These are phyloP conservation scores for Megatriorchis doriae DNA, from an alignment of 2,113 vertebrate species.

Conservation along the genomic window DNA sequence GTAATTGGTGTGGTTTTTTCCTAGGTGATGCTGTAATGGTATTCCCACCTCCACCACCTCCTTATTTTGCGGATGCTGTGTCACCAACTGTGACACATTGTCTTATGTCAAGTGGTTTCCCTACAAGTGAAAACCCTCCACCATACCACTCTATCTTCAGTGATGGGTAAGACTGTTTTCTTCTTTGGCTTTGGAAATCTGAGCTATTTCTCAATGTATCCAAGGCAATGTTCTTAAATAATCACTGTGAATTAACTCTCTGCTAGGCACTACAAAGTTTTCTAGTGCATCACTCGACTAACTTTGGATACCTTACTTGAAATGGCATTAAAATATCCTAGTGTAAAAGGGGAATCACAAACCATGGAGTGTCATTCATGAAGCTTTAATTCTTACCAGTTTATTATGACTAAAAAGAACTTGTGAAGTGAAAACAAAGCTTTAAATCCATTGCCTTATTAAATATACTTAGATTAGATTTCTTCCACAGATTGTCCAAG, in stretches of 20 bases:
- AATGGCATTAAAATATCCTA: neutral
- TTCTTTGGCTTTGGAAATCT: neutral
- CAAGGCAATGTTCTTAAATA: neutral
- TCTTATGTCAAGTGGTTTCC: neutral
- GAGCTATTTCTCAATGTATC: neutral
- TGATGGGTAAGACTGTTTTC: slow-evolving; percentile 65
- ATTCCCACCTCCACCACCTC: slow-evolving; percentile 78
- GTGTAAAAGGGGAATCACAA: neutral
- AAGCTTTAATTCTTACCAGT: neutral
- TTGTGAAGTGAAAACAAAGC: neutral
- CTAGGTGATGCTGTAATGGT: slow-evolving; percentile 76
- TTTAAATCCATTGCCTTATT: neutral
- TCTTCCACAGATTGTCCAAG: neutral
- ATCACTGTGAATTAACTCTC: neutral
- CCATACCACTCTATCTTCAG: slow-evolving; percentile 72
- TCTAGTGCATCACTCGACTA: neutral
- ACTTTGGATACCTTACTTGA: neutral
- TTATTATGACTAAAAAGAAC: neutral
- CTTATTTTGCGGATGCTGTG: slow-evolving; percentile 73
- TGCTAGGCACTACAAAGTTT: neutral
- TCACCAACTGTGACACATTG: neutral
- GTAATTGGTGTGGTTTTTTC: neutral
- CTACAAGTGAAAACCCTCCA: slow-evolving; percentile 69
- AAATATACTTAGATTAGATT: neutral
- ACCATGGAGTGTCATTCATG: neutral